A percentile compares a stretch with the other conserved stretches of the same genome.
These are phyloP conservation scores for Anabas testudineus DNA, from an alignment of 2,797 vertebrate genomes.

Conservation along the genomic window DNA sequence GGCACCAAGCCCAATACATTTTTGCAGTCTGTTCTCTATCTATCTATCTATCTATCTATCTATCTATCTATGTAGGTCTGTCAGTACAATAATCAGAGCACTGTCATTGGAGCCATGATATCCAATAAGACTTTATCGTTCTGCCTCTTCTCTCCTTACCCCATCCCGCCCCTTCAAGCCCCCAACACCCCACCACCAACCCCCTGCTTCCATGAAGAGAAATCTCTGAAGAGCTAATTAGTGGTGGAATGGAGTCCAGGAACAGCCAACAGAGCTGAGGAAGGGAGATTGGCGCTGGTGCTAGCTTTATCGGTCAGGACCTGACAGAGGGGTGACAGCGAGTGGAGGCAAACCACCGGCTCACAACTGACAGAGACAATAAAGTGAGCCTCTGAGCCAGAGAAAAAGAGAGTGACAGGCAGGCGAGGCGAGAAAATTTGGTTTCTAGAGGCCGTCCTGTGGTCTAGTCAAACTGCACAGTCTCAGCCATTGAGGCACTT, in stretches of 20 bases:
- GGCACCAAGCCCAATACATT: constrained; percentile 34
- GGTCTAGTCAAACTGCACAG: constrained; percentile 40
- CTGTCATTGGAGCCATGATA: constrained; percentile 55
- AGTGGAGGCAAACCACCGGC: constrained; percentile 90
- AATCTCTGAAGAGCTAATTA: constrained; percentile 99
- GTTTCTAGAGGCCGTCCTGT: constrained; percentile 53
- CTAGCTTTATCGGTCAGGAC: constrained; percentile 90
- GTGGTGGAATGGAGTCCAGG: constrained; percentile 94
- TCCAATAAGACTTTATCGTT: constrained; percentile 62
- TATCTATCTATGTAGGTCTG: constrained; percentile 31
- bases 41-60: constrained; percentile 43
- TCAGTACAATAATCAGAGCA: constrained; percentile 45
- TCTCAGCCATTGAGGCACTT: constrained; percentile 27
- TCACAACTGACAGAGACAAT: constrained; percentile 95
- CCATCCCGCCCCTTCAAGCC: constrained; percentile 83
- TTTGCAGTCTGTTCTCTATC: constrained; percentile 2
- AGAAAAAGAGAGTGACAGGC: constrained; percentile 73
- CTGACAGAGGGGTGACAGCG: constrained; percentile 93
- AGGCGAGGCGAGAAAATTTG: constrained; percentile 25
- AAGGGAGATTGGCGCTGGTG: constrained; percentile 85
- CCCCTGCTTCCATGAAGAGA: constrained; percentile 90
- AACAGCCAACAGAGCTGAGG: constrained; percentile 93
- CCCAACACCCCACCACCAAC: constrained; percentile 68
- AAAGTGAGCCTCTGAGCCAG: constrained; percentile 86
- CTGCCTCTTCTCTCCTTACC: constrained; percentile 58